These are phyloP conservation scores for Propithecus deckenii DNA, from an alignment of 2,797 vertebrate species.

Conservation along the genomic window DNA sequence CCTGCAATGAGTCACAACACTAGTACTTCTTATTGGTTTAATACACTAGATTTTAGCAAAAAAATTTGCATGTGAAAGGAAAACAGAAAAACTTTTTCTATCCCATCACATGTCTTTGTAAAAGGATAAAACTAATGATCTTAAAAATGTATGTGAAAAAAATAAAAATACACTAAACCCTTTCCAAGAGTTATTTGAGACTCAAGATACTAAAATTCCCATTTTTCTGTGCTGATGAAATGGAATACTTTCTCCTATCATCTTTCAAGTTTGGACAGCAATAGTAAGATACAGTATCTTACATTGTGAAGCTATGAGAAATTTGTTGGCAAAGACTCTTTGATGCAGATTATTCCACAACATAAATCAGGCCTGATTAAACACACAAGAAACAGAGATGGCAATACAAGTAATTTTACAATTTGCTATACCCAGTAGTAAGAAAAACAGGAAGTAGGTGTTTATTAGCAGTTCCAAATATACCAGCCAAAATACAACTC, in stretches of 20 bases:
- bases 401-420: slow-evolving; percentile 82
- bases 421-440: slow-evolving; percentile 87
- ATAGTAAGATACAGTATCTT: slow-evolving; percentile 70
- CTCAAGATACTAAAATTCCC: slow-evolving; percentile 51
- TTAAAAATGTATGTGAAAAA: slow-evolving; percentile 45
- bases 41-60: not conserved
- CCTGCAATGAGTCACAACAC: not conserved
- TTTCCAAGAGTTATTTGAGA: slow-evolving; percentile 46
- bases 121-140: slow-evolving; percentile 52
- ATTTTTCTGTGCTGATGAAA: slow-evolving; percentile 69
- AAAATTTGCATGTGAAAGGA: slow-evolving; percentile 5
- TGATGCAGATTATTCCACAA: slow-evolving; percentile 60
- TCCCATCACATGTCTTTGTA: not conserved
- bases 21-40: not conserved
- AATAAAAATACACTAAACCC: slow-evolving; percentile 40
- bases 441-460: slow-evolving; percentile 89
- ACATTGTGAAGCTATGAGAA: slow-evolving; percentile 80
- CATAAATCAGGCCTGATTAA: slow-evolving; percentile 72
- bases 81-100: slow-evolving; percentile 34
- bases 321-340: slow-evolving; percentile 74
- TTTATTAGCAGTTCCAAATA: slow-evolving; percentile 89
- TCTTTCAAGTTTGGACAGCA: slow-evolving; percentile 49
- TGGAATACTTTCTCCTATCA: slow-evolving; percentile 62
- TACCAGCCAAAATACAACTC: slow-evolving; percentile 88
- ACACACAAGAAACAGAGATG: slow-evolving; percentile 73